Base-by-base conservation (phyloP, 2,113 vertebrate species). In the Lycaon pictus region DNA sequence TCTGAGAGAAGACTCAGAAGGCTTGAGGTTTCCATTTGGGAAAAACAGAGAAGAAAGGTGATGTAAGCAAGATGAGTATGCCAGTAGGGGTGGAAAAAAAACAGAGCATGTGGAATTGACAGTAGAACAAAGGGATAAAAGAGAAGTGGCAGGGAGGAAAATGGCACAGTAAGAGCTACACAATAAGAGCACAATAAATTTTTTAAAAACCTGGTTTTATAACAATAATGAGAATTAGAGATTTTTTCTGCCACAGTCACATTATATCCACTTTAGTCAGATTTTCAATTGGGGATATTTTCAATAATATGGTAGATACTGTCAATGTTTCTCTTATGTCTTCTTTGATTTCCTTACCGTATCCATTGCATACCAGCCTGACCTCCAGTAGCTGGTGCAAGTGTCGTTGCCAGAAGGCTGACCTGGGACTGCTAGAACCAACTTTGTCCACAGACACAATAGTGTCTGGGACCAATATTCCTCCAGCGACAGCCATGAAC, bases 1-100 rank as follows among this genome's bases (percentile, higher is more conserved):
- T 95, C 93, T 92, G 69, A 92, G 53, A 92, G 56, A 81, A 96
- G 63, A 74, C 37, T 82, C 88, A 94, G 63, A 92, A 96, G 80
- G 35, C 85, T 89, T 83, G 82, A 72, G 86, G 35, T 77, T 97
- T 93, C 62, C 51, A 80, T 89, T 95, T 92, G 82, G 87, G 79
- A 62, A 95, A 97, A 97, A 86, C 2, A 91, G 43, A 80, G 43
- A 56, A 85, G 32, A 88, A 95, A 55, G 48, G 37, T 90, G 12
- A 56, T 58, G 2, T 17, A n/a, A 93, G n/a, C 7, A 92, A n/a
- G 25, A 35, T 7, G 20, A 23, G 43, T 74, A 58, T 89, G 43
- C 76, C 22, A 17, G 56, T 43, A 89, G 51, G 69, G n/a, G 20
- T 74, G 4, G 76, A 93, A 20, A 88, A 55, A 91, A 22, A 88